These are phyloP conservation scores for Platyscapa corneri DNA, from an alignment of 1,140 invertebrate genomes.

Conservation along the genomic window DNA sequence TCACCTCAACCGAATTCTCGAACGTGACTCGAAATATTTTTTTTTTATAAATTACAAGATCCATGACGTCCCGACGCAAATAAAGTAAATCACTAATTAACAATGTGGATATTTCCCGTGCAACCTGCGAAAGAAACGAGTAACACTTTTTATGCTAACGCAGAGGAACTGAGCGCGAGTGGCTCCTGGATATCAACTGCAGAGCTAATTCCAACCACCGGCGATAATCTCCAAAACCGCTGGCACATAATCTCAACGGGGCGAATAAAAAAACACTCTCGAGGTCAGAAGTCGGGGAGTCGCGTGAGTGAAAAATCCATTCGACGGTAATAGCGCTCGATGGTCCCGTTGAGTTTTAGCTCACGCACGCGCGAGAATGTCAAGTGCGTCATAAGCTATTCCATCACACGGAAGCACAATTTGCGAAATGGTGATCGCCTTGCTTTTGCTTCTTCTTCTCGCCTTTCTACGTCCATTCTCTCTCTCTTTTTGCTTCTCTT, in stretches of 20 bases:
- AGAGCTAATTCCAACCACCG: constrained; percentile 66
- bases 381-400: background rate
- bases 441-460: background rate
- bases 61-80: no score
- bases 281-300: background rate
- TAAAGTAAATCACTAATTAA: constrained; percentile 18
- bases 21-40: background rate
- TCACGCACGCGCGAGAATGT: constrained; percentile 3
- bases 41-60: background rate
- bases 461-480: background rate
- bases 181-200: constrained; percentile 30
- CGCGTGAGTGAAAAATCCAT: constrained; percentile 53
- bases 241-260: constrained; percentile 57
- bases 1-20: background rate
- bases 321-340: constrained; percentile 64
- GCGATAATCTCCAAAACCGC: constrained; percentile 36
- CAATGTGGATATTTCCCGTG: background rate
- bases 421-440: constrained; percentile 38
- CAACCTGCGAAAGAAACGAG: background rate
- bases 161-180: background rate
- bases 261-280: constrained; percentile 63
- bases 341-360: constrained; percentile 61
- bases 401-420: constrained; percentile 46
- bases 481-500: background rate
- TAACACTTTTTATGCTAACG: background rate